Conservation (phyloP, 2,113 vertebrate genomes). For the Agapornis roseicollis region DNA sequence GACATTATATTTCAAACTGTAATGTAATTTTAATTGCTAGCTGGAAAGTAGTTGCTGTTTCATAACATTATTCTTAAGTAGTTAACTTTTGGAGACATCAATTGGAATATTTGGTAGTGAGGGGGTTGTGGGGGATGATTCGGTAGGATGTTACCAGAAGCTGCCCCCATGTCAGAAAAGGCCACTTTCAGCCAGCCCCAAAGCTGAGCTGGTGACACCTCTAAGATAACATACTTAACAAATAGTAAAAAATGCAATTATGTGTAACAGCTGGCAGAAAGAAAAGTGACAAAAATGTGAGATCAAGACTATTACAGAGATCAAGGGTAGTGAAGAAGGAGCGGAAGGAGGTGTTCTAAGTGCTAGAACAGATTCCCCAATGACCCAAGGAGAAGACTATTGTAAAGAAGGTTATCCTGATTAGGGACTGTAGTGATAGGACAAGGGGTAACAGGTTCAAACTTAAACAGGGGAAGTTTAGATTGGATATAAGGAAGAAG, state of each 20-base stretch:
- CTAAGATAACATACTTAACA: background rate
- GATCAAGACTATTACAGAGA: background rate
- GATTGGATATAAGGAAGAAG: no score
- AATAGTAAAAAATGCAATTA: background rate
- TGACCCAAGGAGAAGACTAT: background rate
- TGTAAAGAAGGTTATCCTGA: background rate
- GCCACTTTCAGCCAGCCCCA: background rate
- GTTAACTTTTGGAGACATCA: background rate
- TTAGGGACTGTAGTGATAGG: no score
- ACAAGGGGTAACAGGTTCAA: no score
- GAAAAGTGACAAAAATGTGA: background rate
- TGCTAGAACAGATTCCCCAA: background rate
- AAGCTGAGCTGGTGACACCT: background rate
- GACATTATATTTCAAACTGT: background rate
- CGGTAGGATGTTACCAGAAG: background rate
- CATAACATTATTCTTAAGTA: background rate
- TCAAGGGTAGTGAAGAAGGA: background rate
- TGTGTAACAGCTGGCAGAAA: background rate
- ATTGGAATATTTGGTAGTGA: background rate
- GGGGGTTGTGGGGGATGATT: fast-evolving
- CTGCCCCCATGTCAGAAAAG: background rate
- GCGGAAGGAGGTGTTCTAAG: background rate
- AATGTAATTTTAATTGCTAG: background rate
- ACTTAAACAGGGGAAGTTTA: no score
- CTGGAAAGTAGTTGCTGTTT: background rate